Evolutionary conservation across 2,113 vertebrate species (phyloP), one percentile per base, ranked within the genome.

Genomic region (Sander lucioperca): DNA sequence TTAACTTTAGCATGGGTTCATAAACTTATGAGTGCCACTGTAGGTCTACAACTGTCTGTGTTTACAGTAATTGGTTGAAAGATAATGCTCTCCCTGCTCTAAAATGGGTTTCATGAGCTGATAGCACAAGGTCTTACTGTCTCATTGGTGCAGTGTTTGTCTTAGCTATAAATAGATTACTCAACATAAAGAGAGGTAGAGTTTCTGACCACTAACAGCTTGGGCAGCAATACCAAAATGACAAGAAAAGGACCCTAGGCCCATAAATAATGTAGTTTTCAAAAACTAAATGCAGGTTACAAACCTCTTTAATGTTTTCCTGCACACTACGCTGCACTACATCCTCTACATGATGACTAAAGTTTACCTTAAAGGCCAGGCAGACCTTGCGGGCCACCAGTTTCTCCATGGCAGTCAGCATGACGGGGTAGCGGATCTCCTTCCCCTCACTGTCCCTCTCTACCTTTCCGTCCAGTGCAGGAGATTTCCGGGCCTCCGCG

Each of bases 401-500:
- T 57, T 99, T 99, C 94, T 99, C 98, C 96, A 99, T 97, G 91
- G 98, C 97, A 0, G 97, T 99, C 69, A 99, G 95, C 97, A 99
- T 99, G 80, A 99, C 98, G 0, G 98, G 98, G 85, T 99, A 99
- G 1, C 98, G 97, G 84, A 99, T 98, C 86, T 99, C 98, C 58
- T 99, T 99, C 23, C 98, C 98, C 69, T 99, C 98, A 0, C 98
- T 98, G 92, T 99, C 98, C 76, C 98, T 90, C 75, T 99, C 98
- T 1, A 99, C 98, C 72, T 99, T 99, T 18, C 98, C 98, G 45
- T 99, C 98, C 88, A 99, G 87, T 21, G 98, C 98, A 0, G 98
- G 98, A 45, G 98, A 99, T 73, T 99, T 99, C 33, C 98, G 96
- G 78, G 98, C 98, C 93, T 99, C 98, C 0, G 98, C 98, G 0